Evolutionary conservation across 1,140 invertebrate species (phyloP), one percentile per base, ranked within the genome.

Genomic region (Drosophila rufa): DNA sequence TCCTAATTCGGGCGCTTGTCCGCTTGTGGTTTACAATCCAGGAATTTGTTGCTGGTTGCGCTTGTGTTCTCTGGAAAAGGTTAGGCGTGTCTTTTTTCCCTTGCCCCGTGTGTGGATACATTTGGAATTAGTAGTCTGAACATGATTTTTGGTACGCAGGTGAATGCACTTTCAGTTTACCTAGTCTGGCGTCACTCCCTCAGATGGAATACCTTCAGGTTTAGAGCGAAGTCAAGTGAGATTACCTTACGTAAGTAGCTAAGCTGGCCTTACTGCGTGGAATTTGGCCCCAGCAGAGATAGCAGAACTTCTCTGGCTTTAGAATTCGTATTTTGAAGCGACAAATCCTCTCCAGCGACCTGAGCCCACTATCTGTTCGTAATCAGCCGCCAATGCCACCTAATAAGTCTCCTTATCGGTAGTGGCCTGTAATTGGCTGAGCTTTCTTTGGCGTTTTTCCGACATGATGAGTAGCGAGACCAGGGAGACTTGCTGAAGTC

Each of bases 41-140:
- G 25, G 45, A 51, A 65, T 58, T 64, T 65, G 51, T 76, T 53
- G 40, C 73, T 65, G 40, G 43, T 58, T 75, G 22, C 48, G 46
- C 47, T n/a, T 47, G 38, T 33, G 40, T 71, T 75, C 47, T 42
- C 40, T 11, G 46, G 27, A 38, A 60, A 59, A 68, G 50, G 51
- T 57, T 57, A 15, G 36, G 36, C 58, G 33, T 64, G 25, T 57
- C 11, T 46, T n/a, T 36, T 25, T 12, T 50, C 22, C 46, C 15
- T 6, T 9, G 22, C 15, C 14, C 8, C 27, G n/a, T 19, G 22
- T 43, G 45, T 68, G 60, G 38, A 46, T 27, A 53, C 30, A 48
- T 27, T 33, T 33, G 17, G 36, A 48, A 67, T 47, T 60, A 47
- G 55, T 48, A 38, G 33, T 27, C 61, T 43, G 36, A n/a, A 17